phyloP scores from a whole-genome alignment of 37 sponge, comb jelly and placozoan genomes.

The Agelas oroides region DNA sequence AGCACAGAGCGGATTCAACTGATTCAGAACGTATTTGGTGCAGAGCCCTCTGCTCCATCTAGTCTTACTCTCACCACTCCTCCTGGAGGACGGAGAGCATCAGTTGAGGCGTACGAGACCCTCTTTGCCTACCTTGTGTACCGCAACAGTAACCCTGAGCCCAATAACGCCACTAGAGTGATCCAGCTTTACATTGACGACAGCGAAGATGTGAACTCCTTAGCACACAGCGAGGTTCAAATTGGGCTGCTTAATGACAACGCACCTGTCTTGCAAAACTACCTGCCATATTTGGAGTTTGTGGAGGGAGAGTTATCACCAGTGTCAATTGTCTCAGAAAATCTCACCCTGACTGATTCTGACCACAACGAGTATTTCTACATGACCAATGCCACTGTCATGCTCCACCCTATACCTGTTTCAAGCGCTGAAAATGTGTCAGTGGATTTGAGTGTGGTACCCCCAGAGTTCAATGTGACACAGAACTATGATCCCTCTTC shows the following conservation, averaged over 20 bases:
- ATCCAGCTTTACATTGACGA: slow-evolving; percentile 78
- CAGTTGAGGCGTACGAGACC: slow-evolving; percentile 65
- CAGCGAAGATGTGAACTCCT: slow-evolving; percentile 52
- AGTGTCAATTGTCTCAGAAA: slow-evolving; percentile 47
- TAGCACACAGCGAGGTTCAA: slow-evolving; percentile 46
- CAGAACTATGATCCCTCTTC: slow-evolving; percentile 46
- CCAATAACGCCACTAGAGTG: slow-evolving; percentile 72
- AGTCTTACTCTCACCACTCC: slow-evolving; percentile 53
- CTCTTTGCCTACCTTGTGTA: slow-evolving; percentile 74
- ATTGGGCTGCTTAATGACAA: slow-evolving; percentile 74
- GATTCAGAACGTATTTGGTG: slow-evolving; percentile 8
- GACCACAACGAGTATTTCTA: slow-evolving; percentile 91
- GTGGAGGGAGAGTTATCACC: slow-evolving; percentile 53
- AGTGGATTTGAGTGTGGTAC: slow-evolving; percentile 49
- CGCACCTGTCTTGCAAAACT: slow-evolving; percentile 62
- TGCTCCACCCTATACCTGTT: slow-evolving; percentile 55
- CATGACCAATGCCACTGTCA: slow-evolving; percentile 65
- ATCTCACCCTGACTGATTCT: slow-evolving; percentile 72
- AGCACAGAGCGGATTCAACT: slow-evolving; percentile 41
- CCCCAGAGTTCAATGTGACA: background rate
- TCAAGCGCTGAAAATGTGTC: slow-evolving; percentile 58
- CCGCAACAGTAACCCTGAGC: slow-evolving; percentile 73
- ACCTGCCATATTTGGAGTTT: slow-evolving; percentile 30
- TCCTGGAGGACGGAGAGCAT: slow-evolving; percentile 18
- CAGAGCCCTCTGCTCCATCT: background rate